These are phyloP conservation scores for Adelosebastes latens DNA, from an alignment of 2,797 vertebrate genomes.

Conservation along the genomic window DNA sequence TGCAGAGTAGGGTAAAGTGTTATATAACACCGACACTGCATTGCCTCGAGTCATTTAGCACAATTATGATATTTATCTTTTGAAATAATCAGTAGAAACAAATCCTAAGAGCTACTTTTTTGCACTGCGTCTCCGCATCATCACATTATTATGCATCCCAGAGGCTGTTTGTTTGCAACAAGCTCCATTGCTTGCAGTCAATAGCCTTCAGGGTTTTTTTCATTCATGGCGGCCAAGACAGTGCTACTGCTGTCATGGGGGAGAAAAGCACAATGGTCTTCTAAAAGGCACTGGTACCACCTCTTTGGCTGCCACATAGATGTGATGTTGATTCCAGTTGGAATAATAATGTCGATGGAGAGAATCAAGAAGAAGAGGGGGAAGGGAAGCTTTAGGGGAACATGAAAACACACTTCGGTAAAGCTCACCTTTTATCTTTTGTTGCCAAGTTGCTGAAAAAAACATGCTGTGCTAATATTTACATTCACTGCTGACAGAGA, in stretches of 20 bases:
- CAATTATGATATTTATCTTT: background rate
- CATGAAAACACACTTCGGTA: background rate
- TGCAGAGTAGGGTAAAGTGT: background rate
- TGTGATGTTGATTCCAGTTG: conserved; percentile 58
- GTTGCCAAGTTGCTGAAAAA: background rate
- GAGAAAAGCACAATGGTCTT: conserved; percentile 71
- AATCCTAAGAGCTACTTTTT: conserved; percentile 8
- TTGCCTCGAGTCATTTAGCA: background rate
- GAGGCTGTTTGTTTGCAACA: conserved; percentile 55
- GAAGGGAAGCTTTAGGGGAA: background rate
- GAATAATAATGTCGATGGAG: conserved; percentile 59
- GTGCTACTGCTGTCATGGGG: conserved; percentile 67
- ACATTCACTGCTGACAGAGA: background rate
- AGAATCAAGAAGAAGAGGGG: conserved; percentile 16
- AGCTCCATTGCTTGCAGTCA: conserved; percentile 66
- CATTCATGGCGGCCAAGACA: conserved; percentile 63
- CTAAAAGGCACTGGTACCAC: conserved; percentile 72
- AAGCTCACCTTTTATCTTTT: conserved; percentile 8
- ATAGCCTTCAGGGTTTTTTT: conserved; percentile 59
- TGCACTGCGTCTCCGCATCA: background rate
- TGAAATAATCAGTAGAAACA: background rate
- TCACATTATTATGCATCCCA: conserved; percentile 72
- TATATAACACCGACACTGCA: background rate
- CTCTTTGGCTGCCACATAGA: conserved; percentile 71
- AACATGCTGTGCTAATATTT: conserved; percentile 17